Evolutionary conservation across 2,113 vertebrate genomes (phyloP).

Genomic region (Oplegnathus fasciatus): DNA sequence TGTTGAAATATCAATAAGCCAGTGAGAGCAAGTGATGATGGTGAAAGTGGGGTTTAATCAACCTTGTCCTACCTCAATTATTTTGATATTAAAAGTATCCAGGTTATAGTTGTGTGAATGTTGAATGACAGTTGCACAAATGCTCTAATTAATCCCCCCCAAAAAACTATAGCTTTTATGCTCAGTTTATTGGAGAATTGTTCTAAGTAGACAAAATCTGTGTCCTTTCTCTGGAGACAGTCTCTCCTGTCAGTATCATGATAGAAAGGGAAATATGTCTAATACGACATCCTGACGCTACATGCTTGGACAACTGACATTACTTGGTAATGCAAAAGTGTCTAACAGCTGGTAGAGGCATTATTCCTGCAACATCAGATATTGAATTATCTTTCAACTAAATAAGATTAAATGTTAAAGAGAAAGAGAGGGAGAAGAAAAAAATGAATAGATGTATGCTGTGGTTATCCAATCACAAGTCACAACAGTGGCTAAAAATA

Average conservation of each 20-base stretch:
- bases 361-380: background rate
- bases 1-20: background rate
- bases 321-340: background rate
- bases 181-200: background rate
- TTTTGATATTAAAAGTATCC: background rate
- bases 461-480: background rate
- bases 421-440: background rate
- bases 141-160: background rate
- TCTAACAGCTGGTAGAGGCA: background rate
- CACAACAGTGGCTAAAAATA: background rate
- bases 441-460: background rate
- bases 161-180: background rate
- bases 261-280: background rate
- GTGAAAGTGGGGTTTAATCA: background rate
- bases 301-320: background rate
- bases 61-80: background rate
- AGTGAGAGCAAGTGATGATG: background rate
- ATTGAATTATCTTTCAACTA: background rate
- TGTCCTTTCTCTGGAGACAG: background rate
- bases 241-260: background rate
- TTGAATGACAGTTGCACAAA: background rate
- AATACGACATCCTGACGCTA: background rate
- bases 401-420: background rate
- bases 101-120: background rate
- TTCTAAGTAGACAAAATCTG: background rate